Percentiles rank a stretch among this genome's conserved stretches.
These are phyloP conservation scores for Chondrilla cf. caribensis DNA, from an alignment of 37 sponge, comb jelly and placozoan genomes.

Conservation along the genomic window DNA sequence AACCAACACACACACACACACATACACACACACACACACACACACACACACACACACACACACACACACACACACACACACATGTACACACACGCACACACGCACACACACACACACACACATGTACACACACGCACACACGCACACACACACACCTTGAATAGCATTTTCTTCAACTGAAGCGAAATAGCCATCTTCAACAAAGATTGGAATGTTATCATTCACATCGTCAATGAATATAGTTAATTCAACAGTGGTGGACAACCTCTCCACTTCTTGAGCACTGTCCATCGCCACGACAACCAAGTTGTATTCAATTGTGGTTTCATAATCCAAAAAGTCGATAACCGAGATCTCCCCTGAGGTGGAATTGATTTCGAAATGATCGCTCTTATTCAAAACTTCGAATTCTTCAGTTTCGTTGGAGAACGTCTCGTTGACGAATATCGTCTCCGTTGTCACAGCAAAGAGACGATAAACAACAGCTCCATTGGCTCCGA, in stretches of 20 bases:
- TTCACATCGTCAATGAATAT: constrained; percentile 22
- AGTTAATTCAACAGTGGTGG: constrained; percentile 20
- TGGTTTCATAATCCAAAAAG: constrained; percentile 44
- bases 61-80: constrained; percentile 23
- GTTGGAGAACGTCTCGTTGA: not conserved
- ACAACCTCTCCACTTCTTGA: constrained; percentile 10
- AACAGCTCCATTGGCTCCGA: constrained; percentile 43
- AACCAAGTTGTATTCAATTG: constrained; percentile 16
- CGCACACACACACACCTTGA: not conserved
- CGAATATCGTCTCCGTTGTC: not conserved
- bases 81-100: constrained; percentile 18
- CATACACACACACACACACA: constrained; percentile 25
- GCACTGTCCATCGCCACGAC: constrained; percentile 66
- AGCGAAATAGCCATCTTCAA: not conserved
- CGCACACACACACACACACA: constrained; percentile 19
- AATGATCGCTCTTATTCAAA: not conserved
- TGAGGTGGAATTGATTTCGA: constrained; percentile 29
- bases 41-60: constrained; percentile 27
- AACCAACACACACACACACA: constrained; percentile 24
- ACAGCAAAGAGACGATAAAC: constrained; percentile 30
- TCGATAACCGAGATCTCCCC: constrained; percentile 43
- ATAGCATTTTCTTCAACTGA: constrained; percentile 25
- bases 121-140: constrained; percentile 1
- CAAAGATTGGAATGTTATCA: constrained; percentile 24
- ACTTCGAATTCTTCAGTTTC: not conserved